A percentile compares a stretch with the other conserved stretches of the same genome.
These are phyloP conservation scores for Tichodroma muraria DNA, from an alignment of 2,113 vertebrate genomes.

Conservation along the genomic window DNA sequence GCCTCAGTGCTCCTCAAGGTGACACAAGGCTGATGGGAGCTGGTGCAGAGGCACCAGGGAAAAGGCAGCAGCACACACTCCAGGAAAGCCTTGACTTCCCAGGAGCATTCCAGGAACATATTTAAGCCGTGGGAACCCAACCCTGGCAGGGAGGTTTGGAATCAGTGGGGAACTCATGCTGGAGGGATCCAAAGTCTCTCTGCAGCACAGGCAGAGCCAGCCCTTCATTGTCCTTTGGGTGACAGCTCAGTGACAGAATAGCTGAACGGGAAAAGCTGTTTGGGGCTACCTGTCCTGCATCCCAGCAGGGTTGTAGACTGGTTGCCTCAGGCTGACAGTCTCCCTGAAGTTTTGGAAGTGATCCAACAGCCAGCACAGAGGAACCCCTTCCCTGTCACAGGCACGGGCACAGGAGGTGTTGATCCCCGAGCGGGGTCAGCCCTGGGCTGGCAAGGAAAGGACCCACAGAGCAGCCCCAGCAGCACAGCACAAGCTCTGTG, in stretches of 20 bases:
- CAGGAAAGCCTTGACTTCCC: not conserved
- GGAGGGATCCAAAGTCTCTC: not conserved
- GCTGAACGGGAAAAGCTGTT: not conserved
- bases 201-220: not conserved
- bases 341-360: not conserved
- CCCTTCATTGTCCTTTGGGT: not conserved
- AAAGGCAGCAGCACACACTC: not conserved
- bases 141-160: not conserved
- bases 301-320: not conserved
- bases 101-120: not conserved
- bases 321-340: not conserved
- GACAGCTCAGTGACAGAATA: not conserved
- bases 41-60: not conserved
- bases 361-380: not conserved
- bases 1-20: not conserved
- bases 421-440: not conserved
- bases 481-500: not conserved
- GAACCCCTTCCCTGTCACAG: not conserved
- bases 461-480: not conserved
- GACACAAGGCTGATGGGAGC: not conserved
- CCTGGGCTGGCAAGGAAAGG: not conserved
- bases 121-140: not conserved
- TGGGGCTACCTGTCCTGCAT: not conserved
- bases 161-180: not conserved
- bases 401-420: rapidly evolving